Evolutionary conservation across 1,140 invertebrate species (phyloP).

Genomic region (Scaptomyza graminum): DNA sequence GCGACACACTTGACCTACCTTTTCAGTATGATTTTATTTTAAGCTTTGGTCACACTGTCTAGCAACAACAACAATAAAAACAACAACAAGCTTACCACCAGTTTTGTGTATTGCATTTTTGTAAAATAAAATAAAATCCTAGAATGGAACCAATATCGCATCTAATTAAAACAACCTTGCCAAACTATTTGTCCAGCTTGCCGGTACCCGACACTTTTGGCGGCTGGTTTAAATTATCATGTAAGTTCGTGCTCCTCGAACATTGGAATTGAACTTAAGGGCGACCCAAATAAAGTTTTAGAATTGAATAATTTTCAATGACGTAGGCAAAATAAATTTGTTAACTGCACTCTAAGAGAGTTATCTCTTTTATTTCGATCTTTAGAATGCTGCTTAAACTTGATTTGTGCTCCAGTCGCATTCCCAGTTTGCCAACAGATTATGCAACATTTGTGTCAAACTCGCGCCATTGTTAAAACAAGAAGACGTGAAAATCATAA

Average conservation of each 20-base stretch:
- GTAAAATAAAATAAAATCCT: constrained; percentile 24
- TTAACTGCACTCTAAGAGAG: neutral
- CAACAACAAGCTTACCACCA: constrained; percentile 42
- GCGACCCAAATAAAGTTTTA: constrained; percentile 21
- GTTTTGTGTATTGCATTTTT: constrained; percentile 28
- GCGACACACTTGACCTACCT: too few species aligned
- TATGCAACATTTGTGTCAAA: constrained; percentile 61
- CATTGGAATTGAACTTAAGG: constrained; percentile 49
- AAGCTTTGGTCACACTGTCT: neutral
- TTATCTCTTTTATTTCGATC: constrained; percentile 6
- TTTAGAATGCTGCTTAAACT: neutral
- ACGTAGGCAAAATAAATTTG: neutral
- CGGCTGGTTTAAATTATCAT: constrained; percentile 91
- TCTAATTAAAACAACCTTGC: constrained; percentile 89
- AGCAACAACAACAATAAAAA: constrained; percentile 11
- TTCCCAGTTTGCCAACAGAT: constrained; percentile 21
- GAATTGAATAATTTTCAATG: neutral
- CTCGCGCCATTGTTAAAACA: constrained; percentile 21
- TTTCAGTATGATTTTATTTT: neutral
- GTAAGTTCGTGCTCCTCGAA: constrained; percentile 84
- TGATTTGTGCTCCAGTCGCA: constrained; percentile 6
- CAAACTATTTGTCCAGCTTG: constrained; percentile 90
- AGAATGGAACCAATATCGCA: constrained; percentile 89
- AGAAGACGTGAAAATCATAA: constrained; percentile 23
- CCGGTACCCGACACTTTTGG: constrained; percentile 90